Conservation (phyloP, 2,113 vertebrate species). For the Cinclus cinclus region DNA sequence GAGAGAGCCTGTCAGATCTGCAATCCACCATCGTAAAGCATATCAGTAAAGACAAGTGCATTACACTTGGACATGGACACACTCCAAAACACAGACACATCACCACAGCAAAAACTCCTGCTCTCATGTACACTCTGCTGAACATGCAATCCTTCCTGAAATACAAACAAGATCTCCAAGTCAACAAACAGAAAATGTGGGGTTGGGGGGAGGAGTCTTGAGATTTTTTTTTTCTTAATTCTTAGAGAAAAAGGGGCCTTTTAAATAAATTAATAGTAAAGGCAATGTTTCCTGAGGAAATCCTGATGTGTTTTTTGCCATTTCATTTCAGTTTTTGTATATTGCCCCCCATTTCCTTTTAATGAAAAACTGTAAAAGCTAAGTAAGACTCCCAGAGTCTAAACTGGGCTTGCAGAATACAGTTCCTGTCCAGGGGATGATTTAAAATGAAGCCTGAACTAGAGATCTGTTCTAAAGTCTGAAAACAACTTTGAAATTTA, state of each 20-base stretch:
- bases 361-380: not conserved
- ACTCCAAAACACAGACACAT: not conserved
- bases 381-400: not conserved
- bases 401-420: not conserved
- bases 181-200: not conserved
- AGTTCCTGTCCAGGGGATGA: not conserved
- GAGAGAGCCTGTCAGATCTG: conserved; percentile 13
- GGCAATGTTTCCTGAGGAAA: not conserved
- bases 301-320: not conserved
- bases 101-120: not conserved
- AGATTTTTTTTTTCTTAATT: not conserved
- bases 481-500: not conserved
- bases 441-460: not conserved
- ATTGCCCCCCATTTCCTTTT: not conserved
- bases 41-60: conserved; percentile 24
- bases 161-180: not conserved
- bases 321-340: not conserved
- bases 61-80: not conserved
- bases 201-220: not conserved
- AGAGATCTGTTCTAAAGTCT: not conserved
- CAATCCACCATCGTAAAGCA: not conserved
- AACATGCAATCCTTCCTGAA: not conserved
- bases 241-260: not conserved
- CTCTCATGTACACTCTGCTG: not conserved
- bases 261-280: not conserved